phyloP scores from a whole-genome alignment of 2,113 vertebrate species.

The Vanacampus margaritifer region DNA sequence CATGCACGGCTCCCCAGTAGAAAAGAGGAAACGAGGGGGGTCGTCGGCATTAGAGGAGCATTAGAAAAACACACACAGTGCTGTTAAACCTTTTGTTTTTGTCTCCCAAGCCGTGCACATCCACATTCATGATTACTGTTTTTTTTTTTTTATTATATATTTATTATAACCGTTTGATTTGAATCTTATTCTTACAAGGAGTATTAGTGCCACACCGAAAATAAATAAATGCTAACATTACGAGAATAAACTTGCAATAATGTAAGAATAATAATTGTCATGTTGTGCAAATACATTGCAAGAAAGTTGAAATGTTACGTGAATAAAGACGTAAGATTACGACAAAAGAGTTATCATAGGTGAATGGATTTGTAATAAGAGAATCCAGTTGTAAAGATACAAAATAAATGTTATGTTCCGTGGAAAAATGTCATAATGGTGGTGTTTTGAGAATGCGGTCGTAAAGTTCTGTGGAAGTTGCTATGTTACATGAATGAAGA shows the following conservation, averaged over 20 bases:
- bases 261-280: background rate
- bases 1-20: slow-evolving; percentile 36
- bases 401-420: no score
- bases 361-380: background rate
- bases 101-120: slow-evolving; percentile 47
- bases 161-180: slow-evolving; percentile 30
- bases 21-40: slow-evolving; percentile 15
- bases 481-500: background rate
- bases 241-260: background rate
- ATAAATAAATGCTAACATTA: background rate
- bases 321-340: background rate
- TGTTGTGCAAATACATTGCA: background rate
- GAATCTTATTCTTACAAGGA: background rate
- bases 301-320: background rate
- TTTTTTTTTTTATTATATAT: slow-evolving; percentile 60
- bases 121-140: slow-evolving; percentile 46
- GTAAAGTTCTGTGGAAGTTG: no score
- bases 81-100: slow-evolving; percentile 58
- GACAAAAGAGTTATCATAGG: background rate
- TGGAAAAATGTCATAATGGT: no score
- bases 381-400: no score
- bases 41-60: slow-evolving; percentile 35
- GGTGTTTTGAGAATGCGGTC: no score
- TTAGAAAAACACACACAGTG: slow-evolving; percentile 36
- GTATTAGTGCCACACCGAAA: background rate